Evolutionary conservation across 2,888 invertebrate genomes (phyloP).

Genomic region (Ormyrus thymus): DNA sequence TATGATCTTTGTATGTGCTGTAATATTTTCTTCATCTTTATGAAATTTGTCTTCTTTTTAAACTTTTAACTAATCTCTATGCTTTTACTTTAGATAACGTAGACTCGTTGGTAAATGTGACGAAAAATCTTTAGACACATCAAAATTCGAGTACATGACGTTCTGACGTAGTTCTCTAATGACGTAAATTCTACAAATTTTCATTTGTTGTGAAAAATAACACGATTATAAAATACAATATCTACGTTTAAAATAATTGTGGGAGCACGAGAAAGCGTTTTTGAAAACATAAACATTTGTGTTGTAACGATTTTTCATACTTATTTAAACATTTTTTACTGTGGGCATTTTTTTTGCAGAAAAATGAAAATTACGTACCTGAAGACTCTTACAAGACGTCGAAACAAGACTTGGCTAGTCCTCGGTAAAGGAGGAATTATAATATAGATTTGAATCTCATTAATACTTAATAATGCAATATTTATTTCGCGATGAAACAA

Average conservation of each 20-base stretch:
- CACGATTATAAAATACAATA: no score
- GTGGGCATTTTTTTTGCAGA: neutral
- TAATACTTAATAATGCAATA: constrained; percentile 44
- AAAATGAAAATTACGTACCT: constrained; percentile 46
- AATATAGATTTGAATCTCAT: constrained; percentile 17
- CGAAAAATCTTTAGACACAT: no score
- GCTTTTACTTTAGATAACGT: neutral
- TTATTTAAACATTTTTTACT: no score
- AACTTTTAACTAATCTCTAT: neutral
- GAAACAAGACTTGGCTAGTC: constrained; percentile 47
- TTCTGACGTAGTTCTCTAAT: no score
- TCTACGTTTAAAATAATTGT: no score
- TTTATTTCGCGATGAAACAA: constrained; percentile 30
- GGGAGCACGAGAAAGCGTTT: no score
- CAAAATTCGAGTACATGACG: no score
- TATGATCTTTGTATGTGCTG: neutral
- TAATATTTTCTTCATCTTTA: neutral
- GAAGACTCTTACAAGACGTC: constrained; percentile 44
- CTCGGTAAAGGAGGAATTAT: constrained; percentile 21
- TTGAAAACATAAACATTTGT: no score
- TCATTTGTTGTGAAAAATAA: no score
- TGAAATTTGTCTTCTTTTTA: neutral
- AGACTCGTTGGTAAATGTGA: no score
- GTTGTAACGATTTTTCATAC: no score
- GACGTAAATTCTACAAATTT: no score